Base-by-base conservation (phyloP, 2,888 invertebrate genomes). In the Anthophora plumipes region DNA sequence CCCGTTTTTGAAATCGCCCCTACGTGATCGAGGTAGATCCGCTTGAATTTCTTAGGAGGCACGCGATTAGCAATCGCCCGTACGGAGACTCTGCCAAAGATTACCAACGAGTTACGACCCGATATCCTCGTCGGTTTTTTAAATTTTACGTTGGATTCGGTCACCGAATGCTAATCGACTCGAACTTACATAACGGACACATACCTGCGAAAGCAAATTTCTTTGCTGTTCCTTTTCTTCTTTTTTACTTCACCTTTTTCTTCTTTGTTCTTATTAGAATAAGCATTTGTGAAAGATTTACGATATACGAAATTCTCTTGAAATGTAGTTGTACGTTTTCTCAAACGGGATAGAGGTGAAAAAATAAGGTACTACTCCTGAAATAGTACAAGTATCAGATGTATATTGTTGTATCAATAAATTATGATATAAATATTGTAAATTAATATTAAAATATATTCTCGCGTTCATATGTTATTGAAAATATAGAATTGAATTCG, bases 1-100 rank as follows among this genome's bases (percentile, higher is more conserved):
- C 88, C 89, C 89, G 91, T 87, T 90, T 90, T 88, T 90, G 89
- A 90, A 91, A 91, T 90, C 89, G 89, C 84, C 85, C 83, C 82
- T 90, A 90, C 91, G 91, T 91, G 91, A 90, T 89, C 88, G 89
- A 89, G 68, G 82, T 82, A 82, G 59, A 81, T 84, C 77, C 83
- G 78, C 80, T 73, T 80, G 80, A 63, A 61, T 78, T 80, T 69
- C 68, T 80, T 60, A 70, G 77, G 77, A 80, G 66, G 77, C 66
- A 11, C 25, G 54, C 79, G 79, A 79, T 79, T 79, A 79, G 79
- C 77, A 79, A 79, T 79, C 79, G 71, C 55, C 69, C 50, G 77
- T 60, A 31, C 59, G 41, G 59, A 60, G 54, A 55, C 77, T 72
- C 77, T 77, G 79, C 71, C 77, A 79, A 80, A 74, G 73, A 80